Evolutionary conservation across 2,888 invertebrate species (phyloP).

Genomic region (Auanema sp.): DNA sequence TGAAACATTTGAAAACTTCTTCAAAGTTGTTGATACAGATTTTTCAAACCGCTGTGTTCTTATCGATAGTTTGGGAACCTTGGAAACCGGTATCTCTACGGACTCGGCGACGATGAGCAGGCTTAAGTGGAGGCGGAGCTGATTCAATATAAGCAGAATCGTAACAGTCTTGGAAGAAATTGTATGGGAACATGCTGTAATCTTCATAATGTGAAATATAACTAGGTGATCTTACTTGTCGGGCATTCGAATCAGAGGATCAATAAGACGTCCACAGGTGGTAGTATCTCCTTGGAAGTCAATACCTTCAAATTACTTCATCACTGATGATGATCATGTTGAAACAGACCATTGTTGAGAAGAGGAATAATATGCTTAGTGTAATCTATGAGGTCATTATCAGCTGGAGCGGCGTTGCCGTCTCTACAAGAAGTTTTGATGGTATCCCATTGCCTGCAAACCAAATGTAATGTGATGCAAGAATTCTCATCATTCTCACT

Average conservation of each 20-base stretch:
- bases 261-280: constrained; percentile 20
- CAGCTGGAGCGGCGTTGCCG: constrained; percentile 22
- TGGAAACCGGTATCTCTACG: too few species aligned
- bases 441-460: constrained; percentile 33
- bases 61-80: too few species aligned
- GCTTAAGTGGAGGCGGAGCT: neutral
- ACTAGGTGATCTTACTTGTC: neutral
- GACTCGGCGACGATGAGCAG: too few species aligned
- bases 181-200: constrained; percentile 25
- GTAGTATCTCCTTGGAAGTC: constrained; percentile 28
- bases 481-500: neutral
- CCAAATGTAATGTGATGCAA: neutral
- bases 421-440: constrained; percentile 30
- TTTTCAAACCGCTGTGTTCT: neutral
- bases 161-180: constrained; percentile 38
- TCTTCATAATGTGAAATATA: constrained; percentile 1
- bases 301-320: constrained; percentile 30
- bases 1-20: constrained; percentile 16
- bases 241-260: constrained; percentile 27
- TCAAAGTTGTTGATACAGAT: neutral
- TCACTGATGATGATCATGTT: constrained; percentile 24
- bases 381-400: constrained; percentile 22
- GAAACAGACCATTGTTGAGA: neutral
- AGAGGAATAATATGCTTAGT: constrained; percentile 4
- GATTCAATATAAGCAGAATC: neutral